Percentiles rank a stretch among this genome's conserved stretches.
phyloP scores from a whole-genome alignment of 1,140 invertebrate genomes.

The Leptinotarsa undecemlineata region DNA sequence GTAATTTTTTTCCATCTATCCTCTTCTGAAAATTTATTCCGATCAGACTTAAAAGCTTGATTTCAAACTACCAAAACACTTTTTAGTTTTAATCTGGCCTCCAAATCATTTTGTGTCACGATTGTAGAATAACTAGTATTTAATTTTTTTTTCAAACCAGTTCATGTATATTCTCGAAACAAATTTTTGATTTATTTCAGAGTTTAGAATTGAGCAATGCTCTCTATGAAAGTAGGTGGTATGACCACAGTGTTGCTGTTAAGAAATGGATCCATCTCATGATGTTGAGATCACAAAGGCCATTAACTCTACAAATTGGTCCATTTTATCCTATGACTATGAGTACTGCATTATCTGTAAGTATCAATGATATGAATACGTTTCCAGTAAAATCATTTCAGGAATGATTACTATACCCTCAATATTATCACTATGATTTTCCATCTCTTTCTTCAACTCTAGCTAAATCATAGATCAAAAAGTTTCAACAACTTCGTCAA shows the following conservation, averaged over 20 bases:
- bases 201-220: slow-evolving; percentile 15
- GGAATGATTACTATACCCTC: not conserved
- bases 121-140: too few relatives aligned
- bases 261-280: slow-evolving; percentile 14
- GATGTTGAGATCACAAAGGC: slow-evolving; percentile 18
- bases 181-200: not conserved
- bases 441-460: too few relatives aligned
- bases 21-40: too few relatives aligned
- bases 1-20: too few relatives aligned
- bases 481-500: too few relatives aligned
- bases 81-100: too few relatives aligned
- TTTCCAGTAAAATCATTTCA: too few relatives aligned
- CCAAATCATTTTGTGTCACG: too few relatives aligned
- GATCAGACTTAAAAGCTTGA: too few relatives aligned
- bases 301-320: slow-evolving; percentile 11
- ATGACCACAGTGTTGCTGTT: slow-evolving; percentile 2
- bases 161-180: not conserved
- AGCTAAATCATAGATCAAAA: too few relatives aligned
- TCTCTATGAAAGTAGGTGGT: slow-evolving; percentile 15
- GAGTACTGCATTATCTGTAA: slow-evolving; percentile 12
- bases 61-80: too few relatives aligned
- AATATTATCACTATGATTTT: too few relatives aligned
- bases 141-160: not conserved
- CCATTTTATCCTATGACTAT: slow-evolving; percentile 20
- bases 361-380: not conserved